These are phyloP conservation scores for Phrynocephalus versicolor DNA, from an alignment of 2,113 vertebrate genomes.

Conservation along the genomic window DNA sequence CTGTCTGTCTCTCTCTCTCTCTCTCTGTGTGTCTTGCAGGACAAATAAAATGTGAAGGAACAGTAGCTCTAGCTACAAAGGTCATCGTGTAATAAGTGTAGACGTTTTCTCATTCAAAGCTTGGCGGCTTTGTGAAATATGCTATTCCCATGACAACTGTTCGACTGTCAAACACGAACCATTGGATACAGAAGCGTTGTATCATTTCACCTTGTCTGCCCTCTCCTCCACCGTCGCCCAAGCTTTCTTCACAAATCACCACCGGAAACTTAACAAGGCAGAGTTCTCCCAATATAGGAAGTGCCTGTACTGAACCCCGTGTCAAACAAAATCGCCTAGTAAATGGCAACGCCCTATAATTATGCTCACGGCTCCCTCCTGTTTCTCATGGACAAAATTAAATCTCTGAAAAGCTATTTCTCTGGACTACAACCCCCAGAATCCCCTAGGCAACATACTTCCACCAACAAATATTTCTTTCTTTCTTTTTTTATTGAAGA, in stretches of 20 bases:
- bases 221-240: not conserved
- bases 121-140: not conserved
- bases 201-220: not conserved
- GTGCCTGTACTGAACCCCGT: not conserved
- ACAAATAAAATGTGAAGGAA: constrained; percentile 7
- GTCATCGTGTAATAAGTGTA: not conserved
- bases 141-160: not conserved
- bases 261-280: not conserved
- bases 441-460: too few relatives aligned
- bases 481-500: too few relatives aligned
- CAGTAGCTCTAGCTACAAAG: not conserved
- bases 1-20: too few relatives aligned
- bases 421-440: too few relatives aligned
- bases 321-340: not conserved
- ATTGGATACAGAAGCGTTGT: constrained; percentile 11
- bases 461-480: too few relatives aligned
- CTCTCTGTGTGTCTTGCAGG: too few relatives aligned
- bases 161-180: not conserved
- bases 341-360: not conserved
- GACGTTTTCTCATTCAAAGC: constrained; percentile 13
- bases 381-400: not conserved
- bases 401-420: not conserved
- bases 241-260: not conserved
- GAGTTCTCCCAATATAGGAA: not conserved
- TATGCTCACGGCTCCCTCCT: not conserved